These are phyloP conservation scores for Cataglyphis hispanica DNA, from an alignment of 1,140 invertebrate species.

Conservation along the genomic window DNA sequence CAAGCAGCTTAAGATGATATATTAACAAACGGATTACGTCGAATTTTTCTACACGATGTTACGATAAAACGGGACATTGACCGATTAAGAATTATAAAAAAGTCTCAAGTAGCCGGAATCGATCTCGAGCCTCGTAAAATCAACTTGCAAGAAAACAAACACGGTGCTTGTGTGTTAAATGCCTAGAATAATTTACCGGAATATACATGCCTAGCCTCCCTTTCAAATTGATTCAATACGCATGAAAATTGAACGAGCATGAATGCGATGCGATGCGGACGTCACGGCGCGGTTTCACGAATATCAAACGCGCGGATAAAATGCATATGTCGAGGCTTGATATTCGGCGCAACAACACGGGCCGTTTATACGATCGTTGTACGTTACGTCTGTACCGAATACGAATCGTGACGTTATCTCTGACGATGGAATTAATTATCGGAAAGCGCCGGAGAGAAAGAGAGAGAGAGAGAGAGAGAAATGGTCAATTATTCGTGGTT, in stretches of 20 bases:
- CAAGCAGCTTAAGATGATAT: no score
- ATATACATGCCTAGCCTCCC: neutral
- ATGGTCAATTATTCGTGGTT: conserved; percentile 75
- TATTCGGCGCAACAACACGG: neutral
- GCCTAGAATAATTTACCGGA: conserved; percentile 58
- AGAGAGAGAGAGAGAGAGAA: no score
- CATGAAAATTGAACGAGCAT: conserved; percentile 53
- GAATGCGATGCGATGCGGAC: conserved; percentile 24
- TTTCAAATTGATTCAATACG: conserved; percentile 42
- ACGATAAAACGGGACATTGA: no score
- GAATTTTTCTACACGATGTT: no score
- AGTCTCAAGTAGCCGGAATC: no score
- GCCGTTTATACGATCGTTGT: neutral
- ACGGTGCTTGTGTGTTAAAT: conserved; percentile 40
- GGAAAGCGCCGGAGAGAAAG: conserved; percentile 49
- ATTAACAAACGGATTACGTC: no score
- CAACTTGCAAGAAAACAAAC: neutral
- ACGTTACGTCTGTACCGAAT: conserved; percentile 59
- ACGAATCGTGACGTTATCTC: conserved; percentile 70
- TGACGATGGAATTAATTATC: conserved; percentile 76
- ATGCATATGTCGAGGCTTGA: conserved; percentile 22
- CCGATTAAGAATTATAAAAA: no score
- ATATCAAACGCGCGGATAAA: conserved; percentile 65
- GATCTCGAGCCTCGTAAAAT: conserved; percentile 2
- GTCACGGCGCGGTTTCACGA: conserved; percentile 56